Conservation (phyloP, 2,113 vertebrate genomes). For the Athene noctua region DNA sequence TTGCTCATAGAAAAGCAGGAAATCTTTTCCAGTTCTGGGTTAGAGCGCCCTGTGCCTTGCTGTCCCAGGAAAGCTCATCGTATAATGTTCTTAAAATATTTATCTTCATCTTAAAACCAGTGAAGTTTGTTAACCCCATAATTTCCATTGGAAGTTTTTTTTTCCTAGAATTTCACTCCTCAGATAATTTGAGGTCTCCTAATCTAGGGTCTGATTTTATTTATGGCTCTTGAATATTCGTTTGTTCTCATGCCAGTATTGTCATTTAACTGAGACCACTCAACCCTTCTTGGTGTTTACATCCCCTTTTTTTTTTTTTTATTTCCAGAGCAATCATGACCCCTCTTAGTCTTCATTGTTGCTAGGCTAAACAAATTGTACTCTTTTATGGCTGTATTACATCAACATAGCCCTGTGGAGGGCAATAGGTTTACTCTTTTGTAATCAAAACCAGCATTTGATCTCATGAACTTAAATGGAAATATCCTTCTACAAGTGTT, state of each 20-base stretch:
- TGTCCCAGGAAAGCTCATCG: not conserved
- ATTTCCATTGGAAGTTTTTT: not conserved
- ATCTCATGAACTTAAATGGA: constrained; percentile 46
- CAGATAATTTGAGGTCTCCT: not conserved
- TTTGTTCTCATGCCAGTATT: constrained; percentile 19
- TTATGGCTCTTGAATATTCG: not conserved
- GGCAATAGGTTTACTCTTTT: constrained; percentile 53
- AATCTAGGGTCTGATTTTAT: not conserved
- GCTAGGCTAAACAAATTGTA: constrained; percentile 55
- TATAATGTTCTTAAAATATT: not conserved
- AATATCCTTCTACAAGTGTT: not conserved
- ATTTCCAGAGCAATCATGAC: not conserved
- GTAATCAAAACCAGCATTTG: constrained; percentile 60
- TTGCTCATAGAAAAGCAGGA: not conserved
- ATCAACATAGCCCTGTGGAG: constrained; percentile 29
- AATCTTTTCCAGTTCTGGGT: not conserved
- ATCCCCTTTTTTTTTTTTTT: not conserved
- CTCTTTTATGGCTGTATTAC: constrained; percentile 44
- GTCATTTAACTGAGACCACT: constrained; percentile 14
- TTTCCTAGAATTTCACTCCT: not conserved
- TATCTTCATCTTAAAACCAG: not conserved
- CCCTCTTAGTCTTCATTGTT: constrained; percentile 41
- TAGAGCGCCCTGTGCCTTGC: not conserved
- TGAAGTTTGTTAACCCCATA: not conserved
- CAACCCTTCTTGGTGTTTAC: not conserved